Percentiles rank a stretch among this genome's conserved stretches.
Conservation (phyloP, 2,113 vertebrate genomes). For the Grus americana region DNA sequence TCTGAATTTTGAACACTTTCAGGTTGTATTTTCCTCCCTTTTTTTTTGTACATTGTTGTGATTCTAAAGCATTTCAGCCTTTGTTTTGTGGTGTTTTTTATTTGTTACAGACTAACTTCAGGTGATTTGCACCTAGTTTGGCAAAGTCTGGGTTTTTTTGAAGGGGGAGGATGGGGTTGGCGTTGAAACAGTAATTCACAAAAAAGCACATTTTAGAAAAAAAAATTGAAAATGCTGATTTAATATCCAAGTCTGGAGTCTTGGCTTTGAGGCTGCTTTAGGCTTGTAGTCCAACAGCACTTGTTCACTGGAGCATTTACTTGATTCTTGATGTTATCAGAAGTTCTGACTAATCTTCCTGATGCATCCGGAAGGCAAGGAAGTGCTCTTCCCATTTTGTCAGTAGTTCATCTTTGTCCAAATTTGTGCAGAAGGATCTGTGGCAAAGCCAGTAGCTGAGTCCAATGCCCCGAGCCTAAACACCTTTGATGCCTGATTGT, state of each 20-base stretch:
- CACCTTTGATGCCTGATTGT: not conserved
- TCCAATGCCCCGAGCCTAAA: not conserved
- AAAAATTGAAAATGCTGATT: slow-evolving; percentile 67
- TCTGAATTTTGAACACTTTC: slow-evolving; percentile 76
- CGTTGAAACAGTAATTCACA: slow-evolving; percentile 44
- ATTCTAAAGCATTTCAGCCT: slow-evolving; percentile 78
- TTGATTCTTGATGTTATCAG: not conserved
- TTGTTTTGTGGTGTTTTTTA: slow-evolving; percentile 59
- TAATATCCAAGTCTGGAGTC: slow-evolving; percentile 43
- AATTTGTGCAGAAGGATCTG: not conserved
- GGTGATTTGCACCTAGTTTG: slow-evolving; percentile 57
- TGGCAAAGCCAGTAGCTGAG: not conserved
- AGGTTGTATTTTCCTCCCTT: slow-evolving; percentile 74
- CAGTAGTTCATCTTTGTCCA: not conserved
- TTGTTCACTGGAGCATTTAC: not conserved
- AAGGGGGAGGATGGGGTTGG: slow-evolving; percentile 29
- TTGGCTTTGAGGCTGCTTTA: slow-evolving; percentile 33
- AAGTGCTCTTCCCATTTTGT: not conserved
- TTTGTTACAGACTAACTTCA: slow-evolving; percentile 70
- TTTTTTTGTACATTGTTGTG: slow-evolving; percentile 78
- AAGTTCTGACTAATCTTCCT: not conserved
- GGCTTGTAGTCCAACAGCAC: not conserved
- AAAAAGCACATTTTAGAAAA: slow-evolving; percentile 69
- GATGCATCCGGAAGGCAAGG: not conserved
- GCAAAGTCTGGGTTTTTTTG: slow-evolving; percentile 18